Percentiles rank a stretch among this genome's conserved stretches.
Evolutionary conservation across 2,888 invertebrate species (phyloP).

Genomic region (Drosophila buzzatii): DNA sequence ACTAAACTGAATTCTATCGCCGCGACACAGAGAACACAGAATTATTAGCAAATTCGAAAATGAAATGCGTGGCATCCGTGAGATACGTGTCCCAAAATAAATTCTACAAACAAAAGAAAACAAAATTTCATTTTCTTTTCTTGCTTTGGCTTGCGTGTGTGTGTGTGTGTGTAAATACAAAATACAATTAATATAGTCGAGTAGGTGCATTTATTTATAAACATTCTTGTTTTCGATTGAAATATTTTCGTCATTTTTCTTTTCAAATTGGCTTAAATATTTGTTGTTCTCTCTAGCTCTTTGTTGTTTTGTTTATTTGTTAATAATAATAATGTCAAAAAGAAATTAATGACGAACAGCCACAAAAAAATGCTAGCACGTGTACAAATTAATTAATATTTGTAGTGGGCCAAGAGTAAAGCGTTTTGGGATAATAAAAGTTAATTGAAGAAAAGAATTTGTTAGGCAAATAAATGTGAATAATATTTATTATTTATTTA

Average conservation of each 20-base stretch:
- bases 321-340: slow-evolving; percentile 62
- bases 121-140: slow-evolving; percentile 17
- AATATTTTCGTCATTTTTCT: slow-evolving; percentile 67
- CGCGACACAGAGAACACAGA: slow-evolving; percentile 57
- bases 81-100: slow-evolving; percentile 72
- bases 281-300: slow-evolving; percentile 24
- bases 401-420: too few relatives aligned
- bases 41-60: slow-evolving; percentile 70
- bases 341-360: slow-evolving; percentile 51
- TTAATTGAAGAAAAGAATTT: neutral
- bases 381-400: slow-evolving; percentile 32
- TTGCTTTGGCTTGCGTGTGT: slow-evolving; percentile 11
- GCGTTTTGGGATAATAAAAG: neutral
- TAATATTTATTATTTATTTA: too few relatives aligned
- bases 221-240: slow-evolving; percentile 69
- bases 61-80: slow-evolving; percentile 66
- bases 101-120: slow-evolving; percentile 53
- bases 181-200: slow-evolving; percentile 67
- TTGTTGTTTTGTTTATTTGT: slow-evolving; percentile 59
- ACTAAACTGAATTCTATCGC: slow-evolving; percentile 12
- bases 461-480: neutral
- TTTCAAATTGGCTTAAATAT: slow-evolving; percentile 26
- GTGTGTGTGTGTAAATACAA: slow-evolving; percentile 29
- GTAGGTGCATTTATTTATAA: slow-evolving; percentile 70
- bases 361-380: slow-evolving; percentile 53